A percentile compares a stretch with the other conserved stretches of the same genome.
phyloP scores from a whole-genome alignment of 2,888 invertebrate genomes.

The Crossocerus cetratus region DNA sequence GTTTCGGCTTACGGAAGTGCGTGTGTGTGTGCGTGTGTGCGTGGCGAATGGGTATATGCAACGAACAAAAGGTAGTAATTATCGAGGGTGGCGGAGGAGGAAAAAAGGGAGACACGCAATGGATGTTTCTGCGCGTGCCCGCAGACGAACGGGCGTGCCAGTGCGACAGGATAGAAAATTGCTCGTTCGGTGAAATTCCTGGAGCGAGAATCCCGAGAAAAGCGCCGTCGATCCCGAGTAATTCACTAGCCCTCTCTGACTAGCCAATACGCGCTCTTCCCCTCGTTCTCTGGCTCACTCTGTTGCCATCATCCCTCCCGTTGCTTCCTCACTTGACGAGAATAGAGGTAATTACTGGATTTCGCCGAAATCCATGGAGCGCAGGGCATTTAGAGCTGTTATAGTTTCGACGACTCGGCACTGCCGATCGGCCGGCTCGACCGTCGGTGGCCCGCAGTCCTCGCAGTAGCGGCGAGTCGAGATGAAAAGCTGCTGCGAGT shows the following conservation, averaged over 20 bases:
- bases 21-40: not conserved
- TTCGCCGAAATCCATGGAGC: conserved; percentile 61
- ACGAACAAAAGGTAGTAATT: conserved; percentile 23
- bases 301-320: conserved; percentile 4
- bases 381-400: conserved; percentile 61
- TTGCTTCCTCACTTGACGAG: conserved; percentile 46
- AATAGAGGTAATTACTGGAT: conserved; percentile 65
- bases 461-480: conserved; percentile 16
- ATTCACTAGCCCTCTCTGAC: conserved; percentile 39
- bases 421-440: conserved; percentile 39
- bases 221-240: conserved; percentile 52
- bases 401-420: conserved; percentile 61
- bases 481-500: conserved; percentile 6
- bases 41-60: conserved; percentile 13
- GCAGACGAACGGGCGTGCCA: not conserved
- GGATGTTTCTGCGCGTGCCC: conserved; percentile 19
- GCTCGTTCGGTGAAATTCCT: conserved; percentile 53
- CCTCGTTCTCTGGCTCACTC: no score
- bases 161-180: conserved; percentile 38
- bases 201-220: conserved; percentile 37
- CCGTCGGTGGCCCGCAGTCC: conserved; percentile 52
- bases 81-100: not conserved
- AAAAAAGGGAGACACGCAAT: not conserved
- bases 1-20: conserved; percentile 4
- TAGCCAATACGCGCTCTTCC: no score